Conservation (phyloP, 64 coral and sea anemone species). For the Acropora tenuis region DNA sequence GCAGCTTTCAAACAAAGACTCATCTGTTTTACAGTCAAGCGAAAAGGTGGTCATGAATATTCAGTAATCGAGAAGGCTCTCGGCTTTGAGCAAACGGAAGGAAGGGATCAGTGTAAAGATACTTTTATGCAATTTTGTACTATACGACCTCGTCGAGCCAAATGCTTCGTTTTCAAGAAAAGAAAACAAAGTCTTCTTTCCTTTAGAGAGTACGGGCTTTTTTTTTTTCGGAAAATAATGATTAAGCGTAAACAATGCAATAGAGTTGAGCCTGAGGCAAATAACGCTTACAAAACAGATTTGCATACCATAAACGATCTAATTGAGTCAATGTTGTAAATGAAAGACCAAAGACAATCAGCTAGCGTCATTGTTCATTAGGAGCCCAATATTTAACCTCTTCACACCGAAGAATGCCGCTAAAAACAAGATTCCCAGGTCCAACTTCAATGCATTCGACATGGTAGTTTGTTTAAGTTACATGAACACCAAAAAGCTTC, state of each 20-base stretch:
- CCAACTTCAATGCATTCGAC: neutral
- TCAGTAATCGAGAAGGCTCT: neutral
- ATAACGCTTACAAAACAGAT: neutral
- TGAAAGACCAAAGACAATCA: neutral
- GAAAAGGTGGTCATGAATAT: conserved; percentile 13
- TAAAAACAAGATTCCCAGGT: neutral
- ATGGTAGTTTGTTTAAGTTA: neutral
- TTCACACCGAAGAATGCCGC: neutral
- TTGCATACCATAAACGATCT: neutral
- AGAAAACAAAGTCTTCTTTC: neutral
- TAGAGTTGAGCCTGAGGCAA: neutral
- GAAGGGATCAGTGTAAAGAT: neutral
- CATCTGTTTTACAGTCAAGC: neutral
- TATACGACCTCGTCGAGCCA: neutral
- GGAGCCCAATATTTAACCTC: neutral
- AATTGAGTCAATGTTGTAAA: neutral
- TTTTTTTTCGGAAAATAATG: neutral
- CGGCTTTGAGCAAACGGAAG: neutral
- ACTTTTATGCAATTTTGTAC: neutral
- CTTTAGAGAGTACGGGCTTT: neutral
- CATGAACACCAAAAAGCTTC: neutral
- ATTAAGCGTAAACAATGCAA: neutral
- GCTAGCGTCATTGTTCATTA: neutral
- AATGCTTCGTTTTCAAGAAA: neutral
- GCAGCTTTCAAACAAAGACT: conserved; percentile 1